Evolutionary conservation across 2,113 vertebrate species (phyloP).

Genomic region (Malaclemys terrapin): DNA sequence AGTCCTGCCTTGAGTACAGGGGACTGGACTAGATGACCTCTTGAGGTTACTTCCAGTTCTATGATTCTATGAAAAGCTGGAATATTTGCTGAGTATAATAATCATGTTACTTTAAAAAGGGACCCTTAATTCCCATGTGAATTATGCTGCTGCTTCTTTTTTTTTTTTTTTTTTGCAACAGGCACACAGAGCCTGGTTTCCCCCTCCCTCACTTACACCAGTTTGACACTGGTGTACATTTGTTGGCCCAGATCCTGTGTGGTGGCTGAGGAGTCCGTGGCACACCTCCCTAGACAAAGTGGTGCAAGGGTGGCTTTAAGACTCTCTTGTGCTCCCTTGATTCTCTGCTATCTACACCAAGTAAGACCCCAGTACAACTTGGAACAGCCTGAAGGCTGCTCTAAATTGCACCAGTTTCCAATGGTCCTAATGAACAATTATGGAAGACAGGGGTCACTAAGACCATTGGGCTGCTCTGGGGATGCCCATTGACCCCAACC

Average conservation of each 20-base stretch:
- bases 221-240: not conserved
- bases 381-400: not conserved
- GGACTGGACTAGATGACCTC: no score
- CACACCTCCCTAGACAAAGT: not conserved
- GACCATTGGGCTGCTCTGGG: accelerated
- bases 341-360: accelerated
- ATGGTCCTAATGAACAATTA: not conserved
- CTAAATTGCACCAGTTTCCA: not conserved
- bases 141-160: not conserved
- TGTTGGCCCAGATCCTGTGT: not conserved
- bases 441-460: not conserved
- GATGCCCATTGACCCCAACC: not conserved
- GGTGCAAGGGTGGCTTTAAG: not conserved
- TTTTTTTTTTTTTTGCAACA: not conserved
- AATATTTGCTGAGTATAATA: not conserved
- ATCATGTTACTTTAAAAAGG: not conserved
- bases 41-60: no score
- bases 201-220: not conserved
- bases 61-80: not conserved
- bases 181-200: not conserved
- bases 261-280: not conserved
- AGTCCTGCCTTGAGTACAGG: no score
- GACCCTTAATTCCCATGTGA: not conserved
- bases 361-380: not conserved
- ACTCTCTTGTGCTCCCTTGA: not conserved